Percentiles rank a stretch among this genome's conserved stretches.
phyloP scores from a whole-genome alignment of 2,888 invertebrate species.

The Eupithecia abbreviata region DNA sequence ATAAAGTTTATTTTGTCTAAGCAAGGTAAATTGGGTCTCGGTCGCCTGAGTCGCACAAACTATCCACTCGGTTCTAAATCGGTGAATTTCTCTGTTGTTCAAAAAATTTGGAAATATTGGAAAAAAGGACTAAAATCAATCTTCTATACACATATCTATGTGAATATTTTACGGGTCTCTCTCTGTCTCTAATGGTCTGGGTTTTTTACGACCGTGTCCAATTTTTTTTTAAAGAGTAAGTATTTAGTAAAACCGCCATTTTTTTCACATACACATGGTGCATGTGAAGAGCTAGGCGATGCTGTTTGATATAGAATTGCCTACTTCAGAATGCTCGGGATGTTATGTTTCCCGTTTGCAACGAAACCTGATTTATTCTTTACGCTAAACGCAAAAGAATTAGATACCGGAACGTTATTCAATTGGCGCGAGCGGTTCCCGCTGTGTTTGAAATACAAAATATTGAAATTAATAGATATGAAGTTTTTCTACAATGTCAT shows the following conservation, averaged over 20 bases:
- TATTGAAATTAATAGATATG: conserved; percentile 14
- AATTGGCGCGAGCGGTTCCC: conserved; percentile 66
- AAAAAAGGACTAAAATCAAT: not conserved
- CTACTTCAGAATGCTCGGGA: not conserved
- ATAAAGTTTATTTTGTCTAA: conserved; percentile 56
- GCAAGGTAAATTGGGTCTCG: conserved; percentile 69
- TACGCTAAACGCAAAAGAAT: conserved; percentile 67
- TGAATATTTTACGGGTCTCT: conserved; percentile 1
- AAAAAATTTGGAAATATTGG: not conserved
- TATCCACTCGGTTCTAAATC: not conserved
- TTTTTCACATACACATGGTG: too few relatives aligned
- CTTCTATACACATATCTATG: not conserved
- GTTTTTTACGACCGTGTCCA: not conserved
- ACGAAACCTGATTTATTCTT: conserved; percentile 47
- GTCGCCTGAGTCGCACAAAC: conserved; percentile 52
- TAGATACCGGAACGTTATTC: conserved; percentile 62
- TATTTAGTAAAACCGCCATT: too few relatives aligned
- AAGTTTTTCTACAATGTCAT: not conserved
- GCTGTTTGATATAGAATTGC: not conserved
- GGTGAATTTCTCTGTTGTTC: not conserved
- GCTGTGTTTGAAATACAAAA: conserved; percentile 61
- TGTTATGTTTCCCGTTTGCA: conserved; percentile 4
- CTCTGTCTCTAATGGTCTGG: not conserved
- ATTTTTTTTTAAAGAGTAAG: not conserved
- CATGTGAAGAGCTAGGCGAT: not conserved